Conservation (phyloP, 2,113 vertebrate genomes). For the Pteropus alecto region DNA sequence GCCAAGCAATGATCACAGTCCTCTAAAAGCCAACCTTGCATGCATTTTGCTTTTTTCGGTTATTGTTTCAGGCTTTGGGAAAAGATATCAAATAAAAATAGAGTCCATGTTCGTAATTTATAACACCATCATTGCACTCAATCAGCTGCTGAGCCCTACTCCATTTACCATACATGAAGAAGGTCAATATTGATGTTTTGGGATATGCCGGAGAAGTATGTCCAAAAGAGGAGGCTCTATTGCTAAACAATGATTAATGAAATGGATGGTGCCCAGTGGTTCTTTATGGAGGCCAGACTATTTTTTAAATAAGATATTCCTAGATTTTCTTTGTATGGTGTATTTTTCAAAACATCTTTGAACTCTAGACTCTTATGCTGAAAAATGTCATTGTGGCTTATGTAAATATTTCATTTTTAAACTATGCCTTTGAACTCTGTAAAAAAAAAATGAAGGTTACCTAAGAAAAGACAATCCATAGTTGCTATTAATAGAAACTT, state of each 20-base stretch:
- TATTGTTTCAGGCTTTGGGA: background rate
- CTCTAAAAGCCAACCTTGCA: background rate
- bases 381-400: constrained; percentile 28
- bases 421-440: constrained; percentile 36
- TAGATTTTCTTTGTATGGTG: background rate
- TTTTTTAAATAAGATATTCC: background rate
- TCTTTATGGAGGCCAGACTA: background rate
- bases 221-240: background rate
- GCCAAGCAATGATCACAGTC: background rate
- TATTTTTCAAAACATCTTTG: constrained; percentile 30
- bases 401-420: constrained; percentile 53
- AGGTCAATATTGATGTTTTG: background rate
- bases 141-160: background rate
- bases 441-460: constrained; percentile 32
- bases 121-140: background rate
- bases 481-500: constrained; percentile 13
- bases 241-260: background rate
- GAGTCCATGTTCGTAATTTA: background rate
- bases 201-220: background rate
- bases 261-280: background rate
- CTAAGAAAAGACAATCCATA: background rate
- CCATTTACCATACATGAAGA: background rate
- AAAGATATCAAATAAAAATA: background rate
- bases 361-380: constrained; percentile 25
- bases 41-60: background rate